phyloP scores from a whole-genome alignment of 2,888 invertebrate genomes.

The Carpatolechia fugitivella region DNA sequence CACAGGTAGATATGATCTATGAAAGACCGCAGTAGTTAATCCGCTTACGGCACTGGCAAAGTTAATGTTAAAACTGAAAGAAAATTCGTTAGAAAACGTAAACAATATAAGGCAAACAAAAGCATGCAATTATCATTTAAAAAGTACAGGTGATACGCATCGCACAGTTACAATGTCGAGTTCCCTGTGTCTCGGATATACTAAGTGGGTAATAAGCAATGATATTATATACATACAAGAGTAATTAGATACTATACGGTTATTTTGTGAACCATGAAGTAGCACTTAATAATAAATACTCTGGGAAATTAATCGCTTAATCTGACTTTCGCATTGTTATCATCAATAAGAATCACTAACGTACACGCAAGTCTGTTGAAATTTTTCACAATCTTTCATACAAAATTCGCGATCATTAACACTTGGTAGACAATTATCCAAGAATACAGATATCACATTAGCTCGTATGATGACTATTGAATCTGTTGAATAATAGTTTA shows the following conservation, averaged over 20 bases:
- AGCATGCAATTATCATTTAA: background rate
- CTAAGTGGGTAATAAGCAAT: too few relatives aligned
- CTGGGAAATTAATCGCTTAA: too few relatives aligned
- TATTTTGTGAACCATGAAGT: too few relatives aligned
- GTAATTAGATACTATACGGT: too few relatives aligned
- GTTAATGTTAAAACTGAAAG: too few relatives aligned
- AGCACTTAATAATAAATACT: too few relatives aligned
- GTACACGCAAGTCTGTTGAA: conserved; percentile 1
- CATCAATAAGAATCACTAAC: background rate
- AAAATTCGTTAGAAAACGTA: too few relatives aligned
- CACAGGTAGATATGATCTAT: too few relatives aligned
- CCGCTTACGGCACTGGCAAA: too few relatives aligned
- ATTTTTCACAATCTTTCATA: background rate
- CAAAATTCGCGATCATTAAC: background rate
- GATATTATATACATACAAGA: too few relatives aligned
- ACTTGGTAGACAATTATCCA: background rate
- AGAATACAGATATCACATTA: background rate
- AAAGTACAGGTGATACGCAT: background rate
- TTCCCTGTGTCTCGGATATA: background rate
- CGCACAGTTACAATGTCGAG: background rate
- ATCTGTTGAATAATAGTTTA: background rate
- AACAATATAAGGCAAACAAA: too few relatives aligned
- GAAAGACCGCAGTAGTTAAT: too few relatives aligned
- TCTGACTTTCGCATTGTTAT: conserved; percentile 2
- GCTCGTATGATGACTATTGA: background rate